Percentiles rank a stretch among this genome's conserved stretches.
Conservation (phyloP, 1,140 invertebrate species). For the Drosophila auraria region DNA sequence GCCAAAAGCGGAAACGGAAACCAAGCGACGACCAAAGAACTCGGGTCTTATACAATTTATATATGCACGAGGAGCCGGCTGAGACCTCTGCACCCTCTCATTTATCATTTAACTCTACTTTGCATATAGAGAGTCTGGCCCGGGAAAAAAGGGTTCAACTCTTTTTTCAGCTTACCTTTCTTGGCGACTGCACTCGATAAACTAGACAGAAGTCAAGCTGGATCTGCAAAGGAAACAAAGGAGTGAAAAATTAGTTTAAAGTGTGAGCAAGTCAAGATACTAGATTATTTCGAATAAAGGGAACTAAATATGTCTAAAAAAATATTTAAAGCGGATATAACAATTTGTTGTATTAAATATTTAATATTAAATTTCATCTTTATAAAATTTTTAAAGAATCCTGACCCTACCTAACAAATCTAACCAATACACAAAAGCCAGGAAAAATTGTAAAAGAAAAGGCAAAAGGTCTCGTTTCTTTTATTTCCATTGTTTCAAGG, state of each 20-base stretch:
- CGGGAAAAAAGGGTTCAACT: constrained; percentile 66
- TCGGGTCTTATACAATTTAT: constrained; percentile 39
- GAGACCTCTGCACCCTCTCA: constrained; percentile 26
- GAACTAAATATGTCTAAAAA: not conserved
- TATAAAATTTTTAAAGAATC: not conserved
- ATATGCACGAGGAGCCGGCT: constrained; percentile 31
- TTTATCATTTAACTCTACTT: constrained; percentile 68
- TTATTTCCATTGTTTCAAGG: constrained; percentile 64
- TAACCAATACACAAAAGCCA: not conserved
- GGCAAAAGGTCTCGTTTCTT: constrained; percentile 43
- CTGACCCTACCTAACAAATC: not conserved
- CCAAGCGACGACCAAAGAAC: constrained; percentile 58
- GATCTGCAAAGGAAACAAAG: constrained; percentile 41
- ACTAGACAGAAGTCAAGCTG: constrained; percentile 54
- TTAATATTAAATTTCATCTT: too few species aligned
- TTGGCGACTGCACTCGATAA: constrained; percentile 67
- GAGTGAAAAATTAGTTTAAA: constrained; percentile 32
- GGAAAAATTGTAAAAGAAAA: constrained; percentile 37
- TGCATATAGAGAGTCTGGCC: constrained; percentile 56
- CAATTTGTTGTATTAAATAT: too few species aligned
- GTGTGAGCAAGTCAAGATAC: not conserved
- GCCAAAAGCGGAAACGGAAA: constrained; percentile 79
- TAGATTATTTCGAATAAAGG: not conserved
- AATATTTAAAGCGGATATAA: not conserved
- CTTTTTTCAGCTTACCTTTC: constrained; percentile 40